Percentiles rank a stretch among this genome's conserved stretches.
Evolutionary conservation across 2,113 vertebrate genomes (phyloP).

Genomic region (Gobio gobio): DNA sequence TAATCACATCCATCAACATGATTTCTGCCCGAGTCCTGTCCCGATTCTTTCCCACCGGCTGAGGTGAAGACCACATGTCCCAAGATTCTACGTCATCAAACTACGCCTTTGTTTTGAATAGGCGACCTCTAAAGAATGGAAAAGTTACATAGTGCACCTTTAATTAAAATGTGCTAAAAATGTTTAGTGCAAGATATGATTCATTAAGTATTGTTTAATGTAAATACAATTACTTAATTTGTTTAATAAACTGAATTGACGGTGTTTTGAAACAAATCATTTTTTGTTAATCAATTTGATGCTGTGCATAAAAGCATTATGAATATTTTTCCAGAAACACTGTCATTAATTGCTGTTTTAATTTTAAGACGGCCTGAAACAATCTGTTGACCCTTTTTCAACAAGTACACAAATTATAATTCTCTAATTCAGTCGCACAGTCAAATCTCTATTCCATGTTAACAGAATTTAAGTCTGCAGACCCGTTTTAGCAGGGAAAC

Average conservation of each 20-base stretch:
- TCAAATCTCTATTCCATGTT: background rate
- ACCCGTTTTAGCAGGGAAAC: slow-evolving; percentile 16
- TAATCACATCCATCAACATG: too few relatives aligned
- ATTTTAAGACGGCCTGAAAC: background rate
- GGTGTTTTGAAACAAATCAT: background rate
- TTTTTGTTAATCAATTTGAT: background rate
- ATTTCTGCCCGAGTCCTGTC: too few relatives aligned
- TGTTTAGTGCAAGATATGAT: background rate
- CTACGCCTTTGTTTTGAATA: too few relatives aligned
- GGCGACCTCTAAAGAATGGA: too few relatives aligned
- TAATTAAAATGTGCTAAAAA: background rate
- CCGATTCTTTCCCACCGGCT: too few relatives aligned
- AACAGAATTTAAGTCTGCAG: background rate
- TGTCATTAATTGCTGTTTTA: background rate
- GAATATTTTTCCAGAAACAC: background rate
- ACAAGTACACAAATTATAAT: background rate
- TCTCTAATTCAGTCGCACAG: background rate
- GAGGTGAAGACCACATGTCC: too few relatives aligned
- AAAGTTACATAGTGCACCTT: too few relatives aligned
- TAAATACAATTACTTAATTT: background rate
- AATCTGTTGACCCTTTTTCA: background rate
- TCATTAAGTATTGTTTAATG: background rate
- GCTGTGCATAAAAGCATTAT: background rate
- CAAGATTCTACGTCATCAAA: too few relatives aligned
- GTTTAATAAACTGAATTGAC: background rate